A percentile compares a stretch with the other conserved stretches of the same genome.
phyloP scores from a whole-genome alignment of 2,888 invertebrate genomes.

The Drosophila subquinaria region DNA sequence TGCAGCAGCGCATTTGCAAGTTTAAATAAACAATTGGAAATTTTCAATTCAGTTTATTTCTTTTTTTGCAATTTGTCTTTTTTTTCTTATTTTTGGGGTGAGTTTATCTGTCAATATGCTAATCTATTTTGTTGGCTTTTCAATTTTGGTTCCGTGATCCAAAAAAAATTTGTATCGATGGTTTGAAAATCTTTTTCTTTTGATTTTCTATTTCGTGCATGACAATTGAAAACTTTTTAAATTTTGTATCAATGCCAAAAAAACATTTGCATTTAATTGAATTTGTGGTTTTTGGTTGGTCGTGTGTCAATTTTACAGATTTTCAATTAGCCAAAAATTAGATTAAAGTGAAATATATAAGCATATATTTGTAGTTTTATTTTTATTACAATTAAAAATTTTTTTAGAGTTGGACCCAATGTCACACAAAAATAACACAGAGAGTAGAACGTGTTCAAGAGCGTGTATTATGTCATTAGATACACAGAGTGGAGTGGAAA shows the following conservation, averaged over 20 bases:
- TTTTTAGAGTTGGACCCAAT: slow-evolving; percentile 39
- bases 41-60: slow-evolving; percentile 37
- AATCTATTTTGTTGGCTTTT: slow-evolving; percentile 44
- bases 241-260: slow-evolving; percentile 69
- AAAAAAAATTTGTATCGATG: slow-evolving; percentile 35
- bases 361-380: slow-evolving; percentile 27
- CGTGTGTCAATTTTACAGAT: slow-evolving; percentile 47
- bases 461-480: slow-evolving; percentile 45
- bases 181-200: slow-evolving; percentile 61
- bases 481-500: slow-evolving; percentile 53
- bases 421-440: slow-evolving; percentile 34
- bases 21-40: slow-evolving; percentile 67
- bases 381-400: slow-evolving; percentile 12
- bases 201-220: slow-evolving; percentile 34
- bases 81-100: slow-evolving; percentile 13
- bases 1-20: slow-evolving; percentile 55
- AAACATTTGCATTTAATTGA: slow-evolving; percentile 56
- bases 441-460: slow-evolving; percentile 35
- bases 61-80: too few species aligned
- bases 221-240: slow-evolving; percentile 54
- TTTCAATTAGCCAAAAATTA: slow-evolving; percentile 61
- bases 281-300: slow-evolving; percentile 11
- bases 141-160: slow-evolving; percentile 26
- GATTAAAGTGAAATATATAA: slow-evolving; percentile 41
- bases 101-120: slow-evolving; percentile 36